These are phyloP conservation scores for Cyphomyrus plagiostoma DNA, from an alignment of 2,113 vertebrate genomes.

Conservation along the genomic window DNA sequence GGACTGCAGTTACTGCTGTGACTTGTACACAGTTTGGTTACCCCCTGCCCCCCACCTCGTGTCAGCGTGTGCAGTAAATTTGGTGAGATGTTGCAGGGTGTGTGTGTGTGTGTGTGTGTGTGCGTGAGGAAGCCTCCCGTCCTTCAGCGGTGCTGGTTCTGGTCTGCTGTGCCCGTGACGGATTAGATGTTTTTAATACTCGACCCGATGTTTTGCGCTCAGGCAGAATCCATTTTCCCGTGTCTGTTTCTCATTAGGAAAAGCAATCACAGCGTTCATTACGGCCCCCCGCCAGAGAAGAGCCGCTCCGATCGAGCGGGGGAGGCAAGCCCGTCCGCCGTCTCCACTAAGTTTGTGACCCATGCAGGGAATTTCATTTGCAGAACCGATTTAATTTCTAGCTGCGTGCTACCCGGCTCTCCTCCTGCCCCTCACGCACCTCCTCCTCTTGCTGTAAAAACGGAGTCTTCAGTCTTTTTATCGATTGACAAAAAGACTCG, in stretches of 20 bases:
- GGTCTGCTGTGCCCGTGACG: constrained; percentile 5
- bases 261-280: constrained; percentile 43
- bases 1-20: not conserved
- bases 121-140: not conserved
- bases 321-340: constrained; percentile 15
- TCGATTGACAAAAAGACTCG: constrained; percentile 33
- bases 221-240: constrained; percentile 30
- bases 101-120: not conserved
- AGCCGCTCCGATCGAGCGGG: constrained; percentile 17
- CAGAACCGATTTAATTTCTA: constrained; percentile 31
- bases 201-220: constrained; percentile 21
- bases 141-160: not conserved
- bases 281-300: constrained; percentile 25
- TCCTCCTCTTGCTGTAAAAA: constrained; percentile 22
- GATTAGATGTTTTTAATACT: constrained; percentile 27
- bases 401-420: constrained; percentile 15
- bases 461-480: constrained; percentile 25
- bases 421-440: constrained; percentile 13
- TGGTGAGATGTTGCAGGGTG: not conserved
- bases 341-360: constrained; percentile 31
- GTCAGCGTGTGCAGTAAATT: not conserved
- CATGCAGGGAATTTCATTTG: constrained; percentile 30
- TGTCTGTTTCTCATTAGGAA: constrained; percentile 33
- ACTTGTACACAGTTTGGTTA: not conserved
- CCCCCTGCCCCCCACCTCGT: not conserved